Evolutionary conservation across 2,797 vertebrate genomes (phyloP), one percentile per base, ranked within the genome.

Genomic region (Discoglossus pictus): DNA sequence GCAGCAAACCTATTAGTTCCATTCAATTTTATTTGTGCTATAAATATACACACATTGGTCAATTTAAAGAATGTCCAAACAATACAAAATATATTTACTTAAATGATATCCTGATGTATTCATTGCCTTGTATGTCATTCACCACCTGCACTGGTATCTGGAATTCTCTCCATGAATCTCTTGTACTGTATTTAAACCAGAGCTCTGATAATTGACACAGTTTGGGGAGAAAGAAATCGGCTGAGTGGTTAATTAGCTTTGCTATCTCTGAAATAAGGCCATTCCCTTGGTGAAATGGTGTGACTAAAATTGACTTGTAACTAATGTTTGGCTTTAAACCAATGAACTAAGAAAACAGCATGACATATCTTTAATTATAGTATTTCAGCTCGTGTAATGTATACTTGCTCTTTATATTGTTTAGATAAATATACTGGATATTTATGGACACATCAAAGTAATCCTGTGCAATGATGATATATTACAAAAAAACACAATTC

Each of bases 291-390:
- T 56, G 53, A 56, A 43, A 59, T 59, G 38, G 55, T 59, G 55
- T 59, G 36, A 40, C 53, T 39, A 48, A 61, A 48, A 48, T 48
- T 61, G 59, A 61, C 59, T 36, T 47, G 59, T 61, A 61, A 61
- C 59, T 51, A 56, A 56, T 39, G 53, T 56, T 56, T 56, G 53
- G 20, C 36, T 56, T 42, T 24, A 56, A 54, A 56, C 35, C 53
- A 56, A 56, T 42, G 36, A 56, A 42, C 53, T 56, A 56, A 42
- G 20, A 56, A 56, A 56, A 56, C 35, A 56, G 53, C 20, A 12
- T 42, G 36, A 51, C 24, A 51, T 17, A 56, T 56, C 53, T 56
- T 56, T 56, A 56, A 56, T 56, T 56, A 56, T 56, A 56, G 36
- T 10, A 24, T 42, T 42, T 12, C 36, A 25, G n/a, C 12, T 38